phyloP scores from a whole-genome alignment of 92 coral and sea anemone species.

The Scolanthus callimorphus region DNA sequence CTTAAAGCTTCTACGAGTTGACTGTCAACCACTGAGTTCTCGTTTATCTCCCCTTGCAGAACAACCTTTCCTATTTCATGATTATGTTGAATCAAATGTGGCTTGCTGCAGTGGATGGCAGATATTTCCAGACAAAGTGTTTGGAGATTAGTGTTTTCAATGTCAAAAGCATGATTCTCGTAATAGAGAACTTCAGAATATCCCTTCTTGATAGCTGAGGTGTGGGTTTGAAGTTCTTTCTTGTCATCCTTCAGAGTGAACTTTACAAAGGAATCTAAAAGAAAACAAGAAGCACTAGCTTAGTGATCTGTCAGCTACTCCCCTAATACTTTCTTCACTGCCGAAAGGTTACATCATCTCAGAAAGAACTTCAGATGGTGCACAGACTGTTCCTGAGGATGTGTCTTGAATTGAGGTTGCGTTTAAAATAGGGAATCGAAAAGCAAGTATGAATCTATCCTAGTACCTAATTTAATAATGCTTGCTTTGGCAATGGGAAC shows the following conservation, averaged over 20 bases:
- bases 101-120: conserved; percentile 85
- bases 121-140: conserved; percentile 51
- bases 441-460: too few species aligned
- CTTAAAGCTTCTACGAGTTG: conserved; percentile 25
- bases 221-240: conserved; percentile 44
- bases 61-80: conserved; percentile 78
- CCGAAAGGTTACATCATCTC: too few species aligned
- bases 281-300: not conserved
- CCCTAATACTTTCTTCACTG: too few species aligned
- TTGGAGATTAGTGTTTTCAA: conserved; percentile 30
- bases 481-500: too few species aligned
- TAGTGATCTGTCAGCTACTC: too few species aligned
- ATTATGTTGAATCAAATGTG: conserved; percentile 57
- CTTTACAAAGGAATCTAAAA: conserved; percentile 72
- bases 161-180: conserved; percentile 83
- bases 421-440: too few species aligned
- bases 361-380: too few species aligned
- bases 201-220: conserved; percentile 76
- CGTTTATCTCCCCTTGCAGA: conserved; percentile 6
- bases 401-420: too few species aligned
- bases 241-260: conserved; percentile 44
- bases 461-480: too few species aligned
- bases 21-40: conserved; percentile 16
- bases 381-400: too few species aligned
- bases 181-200: conserved; percentile 77